Base-by-base conservation (phyloP, 2,113 vertebrate species). In the Caracal caracal region DNA sequence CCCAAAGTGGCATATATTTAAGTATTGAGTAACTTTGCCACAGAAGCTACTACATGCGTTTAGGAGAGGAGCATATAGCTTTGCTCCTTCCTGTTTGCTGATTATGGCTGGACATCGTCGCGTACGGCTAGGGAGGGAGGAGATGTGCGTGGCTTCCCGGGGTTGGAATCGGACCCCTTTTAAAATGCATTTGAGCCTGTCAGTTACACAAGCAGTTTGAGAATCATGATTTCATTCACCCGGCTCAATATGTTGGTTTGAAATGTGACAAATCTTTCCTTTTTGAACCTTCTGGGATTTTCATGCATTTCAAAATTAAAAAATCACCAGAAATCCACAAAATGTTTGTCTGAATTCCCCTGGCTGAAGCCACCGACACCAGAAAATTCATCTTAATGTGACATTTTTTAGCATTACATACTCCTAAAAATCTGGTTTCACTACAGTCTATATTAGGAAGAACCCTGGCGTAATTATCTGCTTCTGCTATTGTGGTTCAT, bases 201-300 rank as follows among this genome's bases (percentile, higher is more conserved):
- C 95, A 94, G 40, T 96, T 94, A 35, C 35, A 30, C 0, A 53
- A 94, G 94, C 97, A 96, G 94, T 92, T 92, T 96, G 95, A 85
- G 96, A 92, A 51, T 85, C 66, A 3, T 28, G 59, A 84, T 83
- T 93, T 94, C 89, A 97, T 97, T 96, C 91, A 95, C 81, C 96
- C 12, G 90, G 92, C 89, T 90, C 97, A 92, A 94, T 95, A 93
- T 96, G 96, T 96, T 88, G 82, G 94, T 96, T 96, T 91, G 81
- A 93, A 96, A 96, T 82, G 85, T 93, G 97, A 95, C 88, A 92
- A 56, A 56, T 97, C 94, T 96, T 97, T 95, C 93, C 93, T 97
- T 97, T 97, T 88, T 95, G 96, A 96, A 94, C 73, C 93, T 89
- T 93, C 70, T 40, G 96, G 94, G 97, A 92, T 93, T 87, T 95